Conservation (phyloP, 2,888 invertebrate species). For the Temnothorax rugatulus region DNA sequence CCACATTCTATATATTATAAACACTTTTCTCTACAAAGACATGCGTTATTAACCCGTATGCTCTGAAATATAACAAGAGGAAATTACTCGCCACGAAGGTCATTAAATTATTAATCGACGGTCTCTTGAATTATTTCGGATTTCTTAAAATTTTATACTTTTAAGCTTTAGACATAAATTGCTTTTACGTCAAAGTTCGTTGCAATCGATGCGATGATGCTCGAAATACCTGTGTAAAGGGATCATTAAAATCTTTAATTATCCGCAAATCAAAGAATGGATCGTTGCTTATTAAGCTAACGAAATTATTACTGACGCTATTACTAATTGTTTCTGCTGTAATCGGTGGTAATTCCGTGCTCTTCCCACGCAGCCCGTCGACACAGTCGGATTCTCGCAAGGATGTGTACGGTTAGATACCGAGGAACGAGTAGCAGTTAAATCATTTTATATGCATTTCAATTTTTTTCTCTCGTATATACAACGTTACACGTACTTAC, state of each 20-base stretch:
- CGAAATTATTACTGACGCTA: constrained; percentile 29
- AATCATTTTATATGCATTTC: constrained; percentile 67
- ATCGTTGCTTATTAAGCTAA: constrained; percentile 25
- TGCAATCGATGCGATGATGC: neutral
- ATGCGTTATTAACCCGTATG: neutral
- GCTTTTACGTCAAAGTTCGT: neutral
- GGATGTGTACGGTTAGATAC: constrained; percentile 14
- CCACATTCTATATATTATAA: neutral
- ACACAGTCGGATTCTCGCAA: neutral
- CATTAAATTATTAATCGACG: constrained; percentile 16
- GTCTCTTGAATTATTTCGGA: neutral
- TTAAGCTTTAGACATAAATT: neutral
- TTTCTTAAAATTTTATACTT: neutral
- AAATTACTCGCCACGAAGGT: neutral
- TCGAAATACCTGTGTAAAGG: neutral
- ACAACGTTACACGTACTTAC: constrained; percentile 85
- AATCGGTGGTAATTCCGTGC: constrained; percentile 13
- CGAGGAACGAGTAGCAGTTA: constrained; percentile 46
- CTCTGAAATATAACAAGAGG: neutral
- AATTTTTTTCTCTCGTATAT: constrained; percentile 81
- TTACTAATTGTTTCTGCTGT: constrained; percentile 25
- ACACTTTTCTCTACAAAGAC: neutral
- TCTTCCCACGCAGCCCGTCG: constrained; percentile 25
- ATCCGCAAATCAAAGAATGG: neutral
- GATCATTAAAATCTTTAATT: constrained; percentile 31